Evolutionary conservation across 1,140 invertebrate species (phyloP).

Genomic region (Lethrus apterus): DNA sequence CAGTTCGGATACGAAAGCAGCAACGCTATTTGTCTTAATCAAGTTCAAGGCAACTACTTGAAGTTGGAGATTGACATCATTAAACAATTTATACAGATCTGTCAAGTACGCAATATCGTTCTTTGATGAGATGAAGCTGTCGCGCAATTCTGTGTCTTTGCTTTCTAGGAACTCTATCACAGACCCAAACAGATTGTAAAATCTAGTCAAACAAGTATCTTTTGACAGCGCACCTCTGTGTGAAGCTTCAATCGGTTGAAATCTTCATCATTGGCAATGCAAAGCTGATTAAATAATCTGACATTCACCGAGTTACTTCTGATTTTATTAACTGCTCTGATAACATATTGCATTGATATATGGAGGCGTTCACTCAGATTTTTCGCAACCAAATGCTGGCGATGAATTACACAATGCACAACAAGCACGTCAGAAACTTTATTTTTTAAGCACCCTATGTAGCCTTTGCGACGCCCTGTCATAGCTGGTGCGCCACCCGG

Average conservation of each 20-base stretch:
- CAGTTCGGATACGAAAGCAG: not conserved
- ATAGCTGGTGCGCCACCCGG: not conserved
- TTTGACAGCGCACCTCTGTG: constrained; percentile 38
- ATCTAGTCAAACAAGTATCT: constrained; percentile 35
- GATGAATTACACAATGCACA: constrained; percentile 8
- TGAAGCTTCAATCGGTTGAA: constrained; percentile 35
- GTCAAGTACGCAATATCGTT: not conserved
- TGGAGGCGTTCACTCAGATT: constrained; percentile 13
- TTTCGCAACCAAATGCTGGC: constrained; percentile 11
- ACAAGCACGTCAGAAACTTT: constrained; percentile 1
- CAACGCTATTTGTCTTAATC: too few relatives aligned
- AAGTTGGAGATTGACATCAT: constrained; percentile 32
- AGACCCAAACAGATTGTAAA: constrained; percentile 35
- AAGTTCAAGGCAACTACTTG: constrained; percentile 25
- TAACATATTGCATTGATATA: constrained; percentile 19
- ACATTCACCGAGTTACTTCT: constrained; percentile 23
- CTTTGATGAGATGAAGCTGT: not conserved
- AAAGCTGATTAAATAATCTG: constrained; percentile 32
- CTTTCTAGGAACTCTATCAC: constrained; percentile 32
- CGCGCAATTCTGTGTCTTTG: constrained; percentile 27
- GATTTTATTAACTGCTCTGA: constrained; percentile 25
- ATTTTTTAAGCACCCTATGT: constrained; percentile 3
- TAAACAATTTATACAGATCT: constrained; percentile 29
- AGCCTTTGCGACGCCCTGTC: too few relatives aligned
- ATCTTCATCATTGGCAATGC: constrained; percentile 30